Evolutionary conservation across 2,797 vertebrate genomes (phyloP).

Genomic region (Acrocephalus scirpaceus): DNA sequence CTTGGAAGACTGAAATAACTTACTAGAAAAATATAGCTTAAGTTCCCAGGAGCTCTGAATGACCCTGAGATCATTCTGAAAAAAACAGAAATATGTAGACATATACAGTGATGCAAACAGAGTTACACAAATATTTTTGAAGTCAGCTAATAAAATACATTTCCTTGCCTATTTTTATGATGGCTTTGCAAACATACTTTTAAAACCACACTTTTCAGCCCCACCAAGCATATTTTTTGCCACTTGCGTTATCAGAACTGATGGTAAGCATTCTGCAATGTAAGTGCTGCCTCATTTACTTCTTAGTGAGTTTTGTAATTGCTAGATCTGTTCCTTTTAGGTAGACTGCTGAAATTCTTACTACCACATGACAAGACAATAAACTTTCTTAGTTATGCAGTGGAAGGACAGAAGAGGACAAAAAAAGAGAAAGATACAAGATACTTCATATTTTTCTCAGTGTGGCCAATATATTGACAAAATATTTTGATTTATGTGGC

Average conservation of each 20-base stretch:
- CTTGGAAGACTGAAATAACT: slow-evolving; percentile 51
- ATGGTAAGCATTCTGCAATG: not conserved
- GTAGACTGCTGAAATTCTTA: not conserved
- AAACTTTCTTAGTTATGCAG: not conserved
- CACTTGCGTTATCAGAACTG: not conserved
- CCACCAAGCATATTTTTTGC: not conserved
- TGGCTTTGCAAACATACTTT: not conserved
- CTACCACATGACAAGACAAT: not conserved
- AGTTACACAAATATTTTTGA: slow-evolving; percentile 20
- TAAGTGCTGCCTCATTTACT: not conserved
- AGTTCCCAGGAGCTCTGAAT: slow-evolving; percentile 23
- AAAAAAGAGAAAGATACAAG: not conserved
- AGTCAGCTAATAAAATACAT: not conserved
- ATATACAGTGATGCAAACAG: not conserved
- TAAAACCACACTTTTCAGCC: not conserved
- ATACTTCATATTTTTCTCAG: not conserved
- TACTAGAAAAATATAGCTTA: slow-evolving; percentile 39
- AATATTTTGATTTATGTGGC: not conserved
- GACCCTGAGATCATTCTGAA: slow-evolving; percentile 20
- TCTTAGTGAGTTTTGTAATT: not conserved
- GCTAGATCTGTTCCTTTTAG: not conserved
- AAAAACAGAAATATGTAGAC: not conserved
- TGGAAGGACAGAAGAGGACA: not conserved
- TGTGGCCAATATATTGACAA: fast-evolving
- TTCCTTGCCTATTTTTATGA: not conserved